These are phyloP conservation scores for Xestia c-nigrum DNA, from an alignment of 2,888 invertebrate species.

Conservation along the genomic window DNA sequence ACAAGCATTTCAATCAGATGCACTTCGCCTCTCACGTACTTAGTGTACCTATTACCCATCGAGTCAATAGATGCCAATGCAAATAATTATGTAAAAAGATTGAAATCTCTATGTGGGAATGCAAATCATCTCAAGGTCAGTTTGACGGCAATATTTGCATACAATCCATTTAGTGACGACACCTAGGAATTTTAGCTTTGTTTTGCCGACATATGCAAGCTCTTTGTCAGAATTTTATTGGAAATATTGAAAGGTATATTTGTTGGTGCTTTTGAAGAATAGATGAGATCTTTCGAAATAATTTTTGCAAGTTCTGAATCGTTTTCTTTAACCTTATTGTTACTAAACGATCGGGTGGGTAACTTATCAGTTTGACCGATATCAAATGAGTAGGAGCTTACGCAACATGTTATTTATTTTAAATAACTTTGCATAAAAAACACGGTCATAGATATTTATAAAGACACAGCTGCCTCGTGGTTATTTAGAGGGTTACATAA, in stretches of 20 bases:
- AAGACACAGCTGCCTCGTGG: constrained; percentile 10
- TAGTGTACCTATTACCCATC: constrained; percentile 8
- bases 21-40: constrained; percentile 65
- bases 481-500: constrained; percentile 41
- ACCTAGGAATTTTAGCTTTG: constrained; percentile 66
- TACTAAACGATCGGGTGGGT: neutral
- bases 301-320: neutral
- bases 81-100: constrained; percentile 67
- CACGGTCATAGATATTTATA: constrained; percentile 6
- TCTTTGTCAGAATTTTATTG: constrained; percentile 34
- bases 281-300: neutral
- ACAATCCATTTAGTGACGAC: constrained; percentile 82
- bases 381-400: constrained; percentile 17
- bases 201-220: constrained; percentile 35
- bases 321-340: neutral
- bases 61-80: constrained; percentile 71
- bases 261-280: constrained; percentile 2
- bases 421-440: constrained; percentile 49
- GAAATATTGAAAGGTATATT: constrained; percentile 22
- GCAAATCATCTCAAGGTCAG: constrained; percentile 79
- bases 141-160: constrained; percentile 77
- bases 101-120: constrained; percentile 74
- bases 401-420: constrained; percentile 20
- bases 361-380: neutral
- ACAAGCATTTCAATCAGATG: constrained; percentile 45